phyloP scores from a whole-genome alignment of 2,888 invertebrate genomes.

The Caenorhabditis sp. region DNA sequence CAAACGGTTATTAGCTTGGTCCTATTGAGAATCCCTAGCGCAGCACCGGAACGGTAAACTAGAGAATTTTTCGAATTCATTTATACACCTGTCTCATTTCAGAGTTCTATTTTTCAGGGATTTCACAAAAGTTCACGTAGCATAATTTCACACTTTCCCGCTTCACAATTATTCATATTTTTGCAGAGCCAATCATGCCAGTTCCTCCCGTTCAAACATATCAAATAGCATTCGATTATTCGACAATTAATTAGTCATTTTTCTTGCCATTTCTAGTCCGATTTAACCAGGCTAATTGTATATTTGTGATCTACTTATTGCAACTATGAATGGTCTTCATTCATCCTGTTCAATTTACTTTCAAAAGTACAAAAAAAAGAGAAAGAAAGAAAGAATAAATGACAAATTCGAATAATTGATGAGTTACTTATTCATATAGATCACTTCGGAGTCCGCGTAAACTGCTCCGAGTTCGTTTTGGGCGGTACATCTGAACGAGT shows the following conservation, averaged over 20 bases:
- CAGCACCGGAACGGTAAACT: too few relatives aligned
- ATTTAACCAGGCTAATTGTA: not conserved
- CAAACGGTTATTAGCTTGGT: too few relatives aligned
- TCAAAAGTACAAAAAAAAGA: not conserved
- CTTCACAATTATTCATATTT: not conserved
- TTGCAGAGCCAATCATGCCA: constrained; percentile 18
- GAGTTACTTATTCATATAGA: constrained; percentile 30
- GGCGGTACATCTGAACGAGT: constrained; percentile 46
- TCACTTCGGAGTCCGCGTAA: constrained; percentile 31
- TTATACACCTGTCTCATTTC: too few relatives aligned
- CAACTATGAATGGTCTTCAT: constrained; percentile 1
- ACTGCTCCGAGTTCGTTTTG: constrained; percentile 31
- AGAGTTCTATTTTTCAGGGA: too few relatives aligned
- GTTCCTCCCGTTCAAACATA: constrained; percentile 16
- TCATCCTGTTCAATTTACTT: not conserved
- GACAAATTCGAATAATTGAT: not conserved
- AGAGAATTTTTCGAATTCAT: too few relatives aligned
- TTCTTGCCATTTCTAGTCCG: not conserved
- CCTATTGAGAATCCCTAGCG: too few relatives aligned
- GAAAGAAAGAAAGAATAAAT: constrained; percentile 11
- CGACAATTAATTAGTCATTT: constrained; percentile 3
- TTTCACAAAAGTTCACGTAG: not conserved
- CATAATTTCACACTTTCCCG: not conserved
- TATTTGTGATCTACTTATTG: constrained; percentile 3
- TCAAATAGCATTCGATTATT: constrained; percentile 21